Base-by-base conservation (phyloP, 2,888 invertebrate species). In the Zhengitettix transpicula region DNA sequence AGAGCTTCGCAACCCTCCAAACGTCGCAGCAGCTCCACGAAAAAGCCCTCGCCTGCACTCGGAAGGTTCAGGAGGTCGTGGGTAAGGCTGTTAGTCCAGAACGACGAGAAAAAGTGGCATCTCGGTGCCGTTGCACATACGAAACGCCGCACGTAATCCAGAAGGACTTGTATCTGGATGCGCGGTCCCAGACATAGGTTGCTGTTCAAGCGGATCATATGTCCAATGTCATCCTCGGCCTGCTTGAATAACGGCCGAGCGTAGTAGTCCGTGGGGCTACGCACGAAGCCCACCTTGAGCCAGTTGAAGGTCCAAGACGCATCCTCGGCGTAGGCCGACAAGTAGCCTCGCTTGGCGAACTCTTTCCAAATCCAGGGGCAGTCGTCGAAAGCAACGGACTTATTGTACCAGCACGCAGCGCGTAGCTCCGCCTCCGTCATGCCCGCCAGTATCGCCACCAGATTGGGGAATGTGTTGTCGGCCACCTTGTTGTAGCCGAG, bases 381-480 rank as follows among this genome's bases (percentile, higher is more conserved):
- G 14, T 80, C 75, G 69, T 94, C 93, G 70, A 87, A 90, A 17
- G 79, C 77, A 1, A 77, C 74, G 54, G 73, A 72, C 0, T 73
- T 68, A 14, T 76, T 74, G 1, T 78, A 78, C 78, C 85, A 82
- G 68, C 90, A 91, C 0, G 73, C 77, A 59, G 74, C 73, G 57
- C 75, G 75, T 55, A 90, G 71, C 67, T 90, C 87, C 0, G 75
- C 74, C 41, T 81, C 81, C 52, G 78, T 80, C 53, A 84, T 70
- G 0, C 94, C 94, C 10, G 84, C 81, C 12, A 94, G 74, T 63
- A 90, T 79, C 0, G 95, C 88, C 10, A 88, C 81, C 61, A 96
- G 71, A 72, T 96, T 96, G 0, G 93, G 92, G 70, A 89, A 94
- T 0, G 95, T 95, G 71, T 95, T 96, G 72, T 95, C 95, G 5